Conservation (phyloP, 2,888 invertebrate species). For the Synergus laeviventris region DNA sequence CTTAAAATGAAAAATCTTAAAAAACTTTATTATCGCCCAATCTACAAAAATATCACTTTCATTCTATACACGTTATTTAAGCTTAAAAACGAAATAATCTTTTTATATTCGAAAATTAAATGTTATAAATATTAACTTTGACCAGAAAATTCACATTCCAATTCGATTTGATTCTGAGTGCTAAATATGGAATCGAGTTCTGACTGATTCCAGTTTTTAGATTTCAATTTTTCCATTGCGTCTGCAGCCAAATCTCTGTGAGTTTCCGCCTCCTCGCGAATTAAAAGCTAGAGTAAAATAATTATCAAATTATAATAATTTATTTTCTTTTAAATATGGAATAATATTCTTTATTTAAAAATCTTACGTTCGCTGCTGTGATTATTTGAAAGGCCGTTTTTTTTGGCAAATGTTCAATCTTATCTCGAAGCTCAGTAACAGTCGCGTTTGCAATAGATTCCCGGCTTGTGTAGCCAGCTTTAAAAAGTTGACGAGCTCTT, state of each 20-base stretch:
- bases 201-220: constrained; percentile 41
- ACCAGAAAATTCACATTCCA: background rate
- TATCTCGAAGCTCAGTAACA: constrained; percentile 79
- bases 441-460: constrained; percentile 86
- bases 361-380: constrained; percentile 88
- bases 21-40: background rate
- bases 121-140: constrained; percentile 11
- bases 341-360: constrained; percentile 43
- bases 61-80: background rate
- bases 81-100: constrained; percentile 10
- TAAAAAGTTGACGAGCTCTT: constrained; percentile 89
- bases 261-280: constrained; percentile 91
- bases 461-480: constrained; percentile 88
- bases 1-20: too few relatives aligned
- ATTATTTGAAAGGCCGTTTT: constrained; percentile 88
- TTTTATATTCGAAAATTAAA: constrained; percentile 42
- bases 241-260: constrained; percentile 90
- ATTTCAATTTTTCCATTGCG: constrained; percentile 79
- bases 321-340: constrained; percentile 9
- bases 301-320: constrained; percentile 44
- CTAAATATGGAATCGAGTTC: constrained; percentile 24
- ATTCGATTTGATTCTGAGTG: background rate
- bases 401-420: constrained; percentile 84
- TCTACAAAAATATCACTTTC: background rate
- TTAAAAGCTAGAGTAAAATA: constrained; percentile 81